Evolutionary conservation across 2,797 vertebrate genomes (phyloP).

Genomic region (Periparus ater): DNA sequence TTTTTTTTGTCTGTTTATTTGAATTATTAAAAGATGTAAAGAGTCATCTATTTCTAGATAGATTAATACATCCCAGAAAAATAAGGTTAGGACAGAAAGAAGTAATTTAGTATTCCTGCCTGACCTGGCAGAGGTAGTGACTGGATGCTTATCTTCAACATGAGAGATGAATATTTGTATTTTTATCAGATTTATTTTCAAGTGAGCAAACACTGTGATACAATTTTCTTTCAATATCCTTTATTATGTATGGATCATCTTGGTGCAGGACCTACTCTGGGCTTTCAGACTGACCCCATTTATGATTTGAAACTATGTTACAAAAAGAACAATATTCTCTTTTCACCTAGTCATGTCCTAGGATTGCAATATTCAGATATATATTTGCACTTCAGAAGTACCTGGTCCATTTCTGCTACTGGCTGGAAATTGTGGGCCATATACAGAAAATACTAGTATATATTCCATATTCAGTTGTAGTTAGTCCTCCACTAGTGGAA

Average conservation of each 20-base stretch:
- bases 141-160: conserved; percentile 35
- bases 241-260: conserved; percentile 45
- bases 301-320: conserved; percentile 22
- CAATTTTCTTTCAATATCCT: conserved; percentile 55
- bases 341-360: background rate
- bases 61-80: background rate
- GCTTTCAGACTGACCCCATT: conserved; percentile 14
- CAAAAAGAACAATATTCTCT: background rate
- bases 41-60: background rate
- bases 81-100: background rate
- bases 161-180: conserved; percentile 20
- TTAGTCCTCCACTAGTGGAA: background rate
- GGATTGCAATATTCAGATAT: background rate
- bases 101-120: background rate
- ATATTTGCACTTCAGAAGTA: background rate
- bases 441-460: background rate
- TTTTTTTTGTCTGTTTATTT: background rate
- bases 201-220: conserved; percentile 37
- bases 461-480: background rate
- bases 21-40: background rate
- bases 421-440: background rate
- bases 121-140: conserved; percentile 42
- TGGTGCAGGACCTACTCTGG: background rate
- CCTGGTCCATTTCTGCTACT: background rate
- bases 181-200: conserved; percentile 52